phyloP scores from a whole-genome alignment of 2,888 invertebrate species.

The Hypsopygia costalis region DNA sequence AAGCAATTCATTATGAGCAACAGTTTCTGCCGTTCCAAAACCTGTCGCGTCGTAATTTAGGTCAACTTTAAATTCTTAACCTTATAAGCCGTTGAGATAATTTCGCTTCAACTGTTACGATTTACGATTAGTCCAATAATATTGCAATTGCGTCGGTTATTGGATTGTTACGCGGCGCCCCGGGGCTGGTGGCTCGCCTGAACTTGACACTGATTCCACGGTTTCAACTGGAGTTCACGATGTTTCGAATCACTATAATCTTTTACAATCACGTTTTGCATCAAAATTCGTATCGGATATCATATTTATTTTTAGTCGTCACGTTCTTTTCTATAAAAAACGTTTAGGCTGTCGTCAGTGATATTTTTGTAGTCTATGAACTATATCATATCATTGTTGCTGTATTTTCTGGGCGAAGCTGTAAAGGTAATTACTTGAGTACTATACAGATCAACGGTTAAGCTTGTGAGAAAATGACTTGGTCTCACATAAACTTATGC shows the following conservation, averaged over 20 bases:
- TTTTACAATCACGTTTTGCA: neutral
- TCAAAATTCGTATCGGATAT: neutral
- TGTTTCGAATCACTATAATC: neutral
- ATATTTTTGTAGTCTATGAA: no score
- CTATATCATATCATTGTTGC: no score
- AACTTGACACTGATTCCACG: conserved; percentile 34
- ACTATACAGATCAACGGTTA: no score
- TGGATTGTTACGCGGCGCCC: conserved; percentile 21
- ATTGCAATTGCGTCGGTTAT: conserved; percentile 22
- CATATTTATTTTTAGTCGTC: conserved; percentile 4
- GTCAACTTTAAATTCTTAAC: conserved; percentile 14
- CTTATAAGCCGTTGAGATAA: conserved; percentile 6
- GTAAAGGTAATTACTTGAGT: no score
- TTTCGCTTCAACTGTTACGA: conserved; percentile 18
- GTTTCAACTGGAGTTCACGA: conserved; percentile 16
- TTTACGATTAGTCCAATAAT: conserved; percentile 19
- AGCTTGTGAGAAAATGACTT: neutral
- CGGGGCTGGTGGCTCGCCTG: conserved; percentile 21
- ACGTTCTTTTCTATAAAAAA: neutral
- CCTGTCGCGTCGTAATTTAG: conserved; percentile 17
- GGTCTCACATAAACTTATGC: neutral
- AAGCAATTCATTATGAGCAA: conserved; percentile 1
- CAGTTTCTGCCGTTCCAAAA: conserved; percentile 14
- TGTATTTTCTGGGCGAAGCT: no score
- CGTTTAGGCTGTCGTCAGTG: no score